Percentiles rank a stretch among this genome's conserved stretches.
Evolutionary conservation across 2,888 invertebrate species (phyloP).

Genomic region (Tetragnatha montana): DNA sequence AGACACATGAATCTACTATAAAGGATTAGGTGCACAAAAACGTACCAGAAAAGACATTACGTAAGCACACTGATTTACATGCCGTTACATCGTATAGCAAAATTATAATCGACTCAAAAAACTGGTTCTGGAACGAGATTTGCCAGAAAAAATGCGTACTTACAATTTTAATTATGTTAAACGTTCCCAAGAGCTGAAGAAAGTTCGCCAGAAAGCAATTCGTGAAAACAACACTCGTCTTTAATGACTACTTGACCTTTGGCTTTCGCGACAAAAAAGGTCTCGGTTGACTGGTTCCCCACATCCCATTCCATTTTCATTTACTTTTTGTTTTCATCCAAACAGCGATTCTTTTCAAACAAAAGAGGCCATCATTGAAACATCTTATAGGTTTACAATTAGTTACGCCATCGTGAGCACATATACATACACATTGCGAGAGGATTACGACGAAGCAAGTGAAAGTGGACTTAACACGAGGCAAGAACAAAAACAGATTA

Average conservation of each 20-base stretch:
- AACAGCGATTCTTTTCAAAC: conserved; percentile 34
- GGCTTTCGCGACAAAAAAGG: not conserved
- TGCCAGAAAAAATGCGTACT: no score
- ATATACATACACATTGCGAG: not conserved
- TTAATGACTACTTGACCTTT: conserved; percentile 34
- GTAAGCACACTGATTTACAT: no score
- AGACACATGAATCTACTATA: no score
- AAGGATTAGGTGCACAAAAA: no score
- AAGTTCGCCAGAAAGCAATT: no score
- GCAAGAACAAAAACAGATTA: not conserved
- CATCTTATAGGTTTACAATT: conserved; percentile 38
- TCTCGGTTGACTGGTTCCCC: conserved; percentile 12
- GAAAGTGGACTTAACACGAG: not conserved
- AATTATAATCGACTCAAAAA: no score
- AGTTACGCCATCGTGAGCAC: conserved; percentile 35
- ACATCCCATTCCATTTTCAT: not conserved
- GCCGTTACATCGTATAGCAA: no score
- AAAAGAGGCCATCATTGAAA: conserved; percentile 12
- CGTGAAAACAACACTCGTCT: not conserved
- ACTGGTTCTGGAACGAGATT: no score
- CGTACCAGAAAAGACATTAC: no score
- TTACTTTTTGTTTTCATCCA: not conserved
- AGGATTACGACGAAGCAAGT: not conserved
- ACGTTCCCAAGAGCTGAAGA: no score
- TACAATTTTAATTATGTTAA: no score